Conservation (phyloP, 2,888 invertebrate species). For the Synergus umbraculus region DNA sequence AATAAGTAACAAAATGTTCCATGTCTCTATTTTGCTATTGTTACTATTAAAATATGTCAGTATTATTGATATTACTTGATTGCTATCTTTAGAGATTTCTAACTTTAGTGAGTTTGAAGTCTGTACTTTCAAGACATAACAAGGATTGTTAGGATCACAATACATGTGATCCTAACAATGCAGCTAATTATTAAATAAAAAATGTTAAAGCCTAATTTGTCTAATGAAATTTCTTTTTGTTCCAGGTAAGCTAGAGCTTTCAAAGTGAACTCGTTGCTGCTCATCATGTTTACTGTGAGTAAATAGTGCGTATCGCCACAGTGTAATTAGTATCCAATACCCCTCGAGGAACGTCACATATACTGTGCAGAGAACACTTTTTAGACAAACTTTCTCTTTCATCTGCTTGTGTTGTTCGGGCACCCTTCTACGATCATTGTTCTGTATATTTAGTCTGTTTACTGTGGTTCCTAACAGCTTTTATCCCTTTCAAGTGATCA, state of each 20-base stretch:
- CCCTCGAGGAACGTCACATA: constrained; percentile 41
- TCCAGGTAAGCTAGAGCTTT: constrained; percentile 69
- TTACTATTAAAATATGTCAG: too few species aligned
- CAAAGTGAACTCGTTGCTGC: constrained; percentile 52
- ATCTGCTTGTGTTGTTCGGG: neutral
- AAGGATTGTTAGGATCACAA: too few species aligned
- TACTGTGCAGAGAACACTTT: constrained; percentile 47
- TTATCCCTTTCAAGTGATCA: constrained; percentile 29
- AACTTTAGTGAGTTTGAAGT: too few species aligned
- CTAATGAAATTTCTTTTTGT: constrained; percentile 64
- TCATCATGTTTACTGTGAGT: constrained; percentile 69
- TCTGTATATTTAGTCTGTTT: constrained; percentile 28
- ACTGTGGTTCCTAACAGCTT: neutral
- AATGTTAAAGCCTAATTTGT: neutral
- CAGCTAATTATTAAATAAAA: too few species aligned
- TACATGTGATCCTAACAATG: too few species aligned
- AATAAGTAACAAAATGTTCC: too few species aligned
- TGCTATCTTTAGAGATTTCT: too few species aligned
- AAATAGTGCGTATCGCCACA: constrained; percentile 70
- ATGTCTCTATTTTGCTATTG: too few species aligned
- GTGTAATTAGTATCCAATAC: constrained; percentile 72
- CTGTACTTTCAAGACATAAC: too few species aligned
- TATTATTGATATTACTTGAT: too few species aligned
- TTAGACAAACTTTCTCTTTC: constrained; percentile 12
- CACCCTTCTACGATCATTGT: constrained; percentile 5